A percentile compares a stretch with the other conserved stretches of the same genome.
These are phyloP conservation scores for Naja naja DNA, from an alignment of 2,113 vertebrate genomes.

Conservation along the genomic window DNA sequence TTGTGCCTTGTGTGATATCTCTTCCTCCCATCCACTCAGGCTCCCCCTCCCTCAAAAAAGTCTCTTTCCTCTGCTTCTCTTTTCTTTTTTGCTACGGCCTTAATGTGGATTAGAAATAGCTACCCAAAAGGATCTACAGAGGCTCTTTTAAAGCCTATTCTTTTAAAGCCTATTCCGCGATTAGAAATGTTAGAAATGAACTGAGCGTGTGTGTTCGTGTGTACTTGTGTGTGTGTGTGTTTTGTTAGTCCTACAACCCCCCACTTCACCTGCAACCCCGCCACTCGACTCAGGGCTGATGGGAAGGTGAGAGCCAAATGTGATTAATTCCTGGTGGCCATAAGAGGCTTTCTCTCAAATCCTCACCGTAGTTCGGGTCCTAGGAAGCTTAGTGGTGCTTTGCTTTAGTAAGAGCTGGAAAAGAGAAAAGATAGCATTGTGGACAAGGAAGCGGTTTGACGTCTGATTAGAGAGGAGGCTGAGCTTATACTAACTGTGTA, in stretches of 20 bases:
- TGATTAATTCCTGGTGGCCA: neutral
- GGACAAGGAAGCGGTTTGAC: neutral
- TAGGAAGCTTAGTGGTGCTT: neutral
- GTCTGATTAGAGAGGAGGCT: neutral
- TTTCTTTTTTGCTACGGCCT: too few relatives aligned
- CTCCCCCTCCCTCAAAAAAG: neutral
- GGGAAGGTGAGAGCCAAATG: neutral
- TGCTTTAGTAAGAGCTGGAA: neutral
- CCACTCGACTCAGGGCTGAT: neutral
- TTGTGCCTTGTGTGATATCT: neutral
- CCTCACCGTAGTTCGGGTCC: neutral
- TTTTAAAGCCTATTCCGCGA: neutral
- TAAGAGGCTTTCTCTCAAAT: slow-evolving; percentile 26
- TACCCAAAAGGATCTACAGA: neutral
- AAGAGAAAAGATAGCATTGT: neutral
- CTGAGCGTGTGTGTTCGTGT: neutral
- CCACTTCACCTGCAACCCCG: neutral
- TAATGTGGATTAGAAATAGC: neutral
- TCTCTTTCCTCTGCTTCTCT: neutral
- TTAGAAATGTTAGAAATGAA: neutral
- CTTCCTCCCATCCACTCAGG: neutral
- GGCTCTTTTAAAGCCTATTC: neutral
- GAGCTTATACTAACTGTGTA: neutral
- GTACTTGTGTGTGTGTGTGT: neutral
- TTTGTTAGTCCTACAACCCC: neutral